A percentile compares a stretch with the other conserved stretches of the same genome.
These are phyloP conservation scores for Dermolepida albohirtum DNA, from an alignment of 2,888 invertebrate species.

Conservation along the genomic window DNA sequence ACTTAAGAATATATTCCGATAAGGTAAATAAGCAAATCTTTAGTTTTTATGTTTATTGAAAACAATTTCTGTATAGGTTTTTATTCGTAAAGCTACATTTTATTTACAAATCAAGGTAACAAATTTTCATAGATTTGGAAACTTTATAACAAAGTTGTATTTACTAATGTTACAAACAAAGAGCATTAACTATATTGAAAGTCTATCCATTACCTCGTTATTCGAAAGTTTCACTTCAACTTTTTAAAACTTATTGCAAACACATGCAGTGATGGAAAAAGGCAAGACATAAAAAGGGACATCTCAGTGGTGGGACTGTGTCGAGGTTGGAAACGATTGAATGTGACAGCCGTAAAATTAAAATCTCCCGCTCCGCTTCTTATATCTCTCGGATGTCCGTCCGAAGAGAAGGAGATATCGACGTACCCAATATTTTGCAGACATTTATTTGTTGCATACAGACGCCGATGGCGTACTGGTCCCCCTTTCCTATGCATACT, in stretches of 20 bases:
- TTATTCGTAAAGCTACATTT: no score
- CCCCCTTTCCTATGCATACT: background rate
- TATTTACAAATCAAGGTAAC: no score
- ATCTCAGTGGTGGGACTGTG: conserved; percentile 25
- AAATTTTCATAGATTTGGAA: no score
- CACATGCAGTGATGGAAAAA: conserved; percentile 14
- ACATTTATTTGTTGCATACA: conserved; percentile 56
- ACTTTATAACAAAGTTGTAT: background rate
- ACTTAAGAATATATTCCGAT: no score
- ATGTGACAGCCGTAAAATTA: conserved; percentile 62
- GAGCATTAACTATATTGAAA: conserved; percentile 1
- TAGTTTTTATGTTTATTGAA: no score
- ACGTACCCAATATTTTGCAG: conserved; percentile 57
- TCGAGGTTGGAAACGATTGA: conserved; percentile 51
- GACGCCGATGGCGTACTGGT: conserved; percentile 24
- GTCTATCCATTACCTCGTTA: conserved; percentile 15
- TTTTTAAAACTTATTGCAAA: conserved; percentile 9
- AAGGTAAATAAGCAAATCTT: no score
- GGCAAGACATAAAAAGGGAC: conserved; percentile 4
- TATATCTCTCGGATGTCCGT: conserved; percentile 53
- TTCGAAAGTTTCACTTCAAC: conserved; percentile 16
- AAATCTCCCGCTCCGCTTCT: conserved; percentile 57
- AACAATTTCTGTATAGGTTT: no score
- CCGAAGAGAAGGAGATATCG: conserved; percentile 48
- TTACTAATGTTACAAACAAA: no score